Evolutionary conservation across 92 coral and sea anemone species (phyloP).

Genomic region (Bergia sp.): DNA sequence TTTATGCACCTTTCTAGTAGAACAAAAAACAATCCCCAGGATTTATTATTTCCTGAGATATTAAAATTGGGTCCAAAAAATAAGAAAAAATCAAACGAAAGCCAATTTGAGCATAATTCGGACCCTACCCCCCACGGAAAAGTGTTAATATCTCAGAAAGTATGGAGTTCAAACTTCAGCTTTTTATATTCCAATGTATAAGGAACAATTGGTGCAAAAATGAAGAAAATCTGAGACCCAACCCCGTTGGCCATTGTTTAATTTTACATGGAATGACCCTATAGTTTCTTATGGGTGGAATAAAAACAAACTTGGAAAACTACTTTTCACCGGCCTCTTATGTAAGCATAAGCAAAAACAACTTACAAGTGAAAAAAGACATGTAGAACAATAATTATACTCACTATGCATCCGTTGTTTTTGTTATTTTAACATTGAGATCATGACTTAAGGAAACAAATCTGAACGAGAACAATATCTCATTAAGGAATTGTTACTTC

Average conservation of each 20-base stretch:
- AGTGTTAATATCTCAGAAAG: constrained; percentile 14
- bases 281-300: constrained; percentile 19
- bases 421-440: constrained; percentile 22
- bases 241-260: constrained; percentile 21
- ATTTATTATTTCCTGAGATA: constrained; percentile 11
- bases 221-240: constrained; percentile 27
- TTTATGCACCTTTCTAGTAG: constrained; percentile 4
- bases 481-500: constrained; percentile 17
- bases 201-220: constrained; percentile 16
- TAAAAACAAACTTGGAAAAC: constrained; percentile 16
- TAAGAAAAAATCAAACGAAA: not conserved
- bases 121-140: constrained; percentile 3
- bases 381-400: constrained; percentile 16
- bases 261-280: constrained; percentile 17
- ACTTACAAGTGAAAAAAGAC: constrained; percentile 10
- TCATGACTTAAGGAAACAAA: not conserved
- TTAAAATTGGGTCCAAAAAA: constrained; percentile 4
- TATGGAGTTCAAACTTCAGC: not conserved
- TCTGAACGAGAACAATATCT: too few species aligned
- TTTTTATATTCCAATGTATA: not conserved
- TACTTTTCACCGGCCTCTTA: constrained; percentile 13
- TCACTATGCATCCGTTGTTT: constrained; percentile 18
- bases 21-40: not conserved
- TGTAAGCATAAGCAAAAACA: constrained; percentile 26
- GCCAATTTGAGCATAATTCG: constrained; percentile 7